Percentiles rank a stretch among this genome's conserved stretches.
These are phyloP conservation scores for Falco rusticolus DNA, from an alignment of 2,797 vertebrate species.

Conservation along the genomic window DNA sequence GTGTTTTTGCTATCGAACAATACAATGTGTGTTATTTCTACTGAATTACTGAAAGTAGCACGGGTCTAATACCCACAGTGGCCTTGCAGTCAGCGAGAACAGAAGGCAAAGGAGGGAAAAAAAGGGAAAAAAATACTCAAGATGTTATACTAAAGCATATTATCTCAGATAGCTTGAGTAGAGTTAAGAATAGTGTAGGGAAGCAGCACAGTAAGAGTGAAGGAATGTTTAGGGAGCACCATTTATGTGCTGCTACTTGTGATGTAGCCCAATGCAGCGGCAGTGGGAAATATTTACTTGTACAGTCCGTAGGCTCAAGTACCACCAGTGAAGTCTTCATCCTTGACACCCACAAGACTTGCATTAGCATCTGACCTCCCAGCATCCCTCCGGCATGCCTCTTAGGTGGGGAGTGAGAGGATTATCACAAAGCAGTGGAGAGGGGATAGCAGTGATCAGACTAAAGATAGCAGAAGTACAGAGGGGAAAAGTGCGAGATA, in stretches of 20 bases:
- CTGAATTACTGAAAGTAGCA: not conserved
- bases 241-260: not conserved
- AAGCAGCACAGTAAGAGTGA: not conserved
- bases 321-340: not conserved
- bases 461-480: not conserved
- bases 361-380: not conserved
- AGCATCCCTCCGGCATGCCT: not conserved
- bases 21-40: not conserved
- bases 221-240: not conserved
- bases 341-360: not conserved
- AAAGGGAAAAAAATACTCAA: not conserved
- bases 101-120: not conserved
- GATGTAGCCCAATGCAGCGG: not conserved
- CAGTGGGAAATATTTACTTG: accelerated
- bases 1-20: not conserved
- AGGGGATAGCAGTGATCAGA: not conserved
- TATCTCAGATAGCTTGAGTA: too few species aligned
- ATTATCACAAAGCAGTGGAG: not conserved
- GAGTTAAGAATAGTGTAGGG: not conserved
- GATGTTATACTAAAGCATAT: not conserved
- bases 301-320: not conserved
- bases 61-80: not conserved
- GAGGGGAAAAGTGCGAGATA: not conserved
- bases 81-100: not conserved
- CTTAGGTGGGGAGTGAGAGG: not conserved